phyloP scores from a whole-genome alignment of 1,140 invertebrate species.

The Diabrotica undecimpunctata region DNA sequence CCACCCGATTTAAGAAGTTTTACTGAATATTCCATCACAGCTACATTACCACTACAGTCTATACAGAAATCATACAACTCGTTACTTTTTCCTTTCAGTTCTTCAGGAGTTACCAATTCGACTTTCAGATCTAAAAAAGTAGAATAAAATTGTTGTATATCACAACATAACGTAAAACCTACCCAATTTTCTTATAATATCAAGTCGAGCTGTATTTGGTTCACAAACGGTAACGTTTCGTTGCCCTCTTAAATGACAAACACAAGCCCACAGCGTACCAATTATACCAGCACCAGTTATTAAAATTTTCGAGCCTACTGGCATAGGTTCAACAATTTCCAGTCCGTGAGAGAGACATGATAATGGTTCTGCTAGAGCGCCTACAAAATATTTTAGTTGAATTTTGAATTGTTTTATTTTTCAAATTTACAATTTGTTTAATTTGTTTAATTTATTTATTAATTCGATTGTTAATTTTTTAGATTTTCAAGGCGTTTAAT shows the following conservation, averaged over 20 bases:
- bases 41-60: conserved; percentile 62
- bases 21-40: conserved; percentile 54
- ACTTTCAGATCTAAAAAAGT: conserved; percentile 3
- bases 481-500: too few relatives aligned
- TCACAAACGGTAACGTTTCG: conserved; percentile 62
- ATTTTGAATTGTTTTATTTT: conserved; percentile 11
- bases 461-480: too few relatives aligned
- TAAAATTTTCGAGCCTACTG: conserved; percentile 39
- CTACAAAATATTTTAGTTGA: conserved; percentile 38
- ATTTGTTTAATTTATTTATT: too few relatives aligned
- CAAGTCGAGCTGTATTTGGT: conserved; percentile 53
- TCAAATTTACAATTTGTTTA: background rate
- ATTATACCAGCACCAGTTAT: conserved; percentile 66
- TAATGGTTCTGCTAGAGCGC: conserved; percentile 41
- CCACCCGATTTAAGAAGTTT: conserved; percentile 50
- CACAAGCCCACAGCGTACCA: conserved; percentile 61
- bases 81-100: conserved; percentile 50
- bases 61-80: conserved; percentile 58
- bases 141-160: too few relatives aligned
- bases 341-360: conserved; percentile 45
- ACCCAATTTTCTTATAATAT: conserved; percentile 54
- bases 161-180: background rate
- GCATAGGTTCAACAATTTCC: conserved; percentile 36
- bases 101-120: conserved; percentile 49
- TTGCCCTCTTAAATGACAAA: conserved; percentile 62